Base-by-base conservation (phyloP, 1,140 invertebrate genomes). In the Bombus picipes region DNA sequence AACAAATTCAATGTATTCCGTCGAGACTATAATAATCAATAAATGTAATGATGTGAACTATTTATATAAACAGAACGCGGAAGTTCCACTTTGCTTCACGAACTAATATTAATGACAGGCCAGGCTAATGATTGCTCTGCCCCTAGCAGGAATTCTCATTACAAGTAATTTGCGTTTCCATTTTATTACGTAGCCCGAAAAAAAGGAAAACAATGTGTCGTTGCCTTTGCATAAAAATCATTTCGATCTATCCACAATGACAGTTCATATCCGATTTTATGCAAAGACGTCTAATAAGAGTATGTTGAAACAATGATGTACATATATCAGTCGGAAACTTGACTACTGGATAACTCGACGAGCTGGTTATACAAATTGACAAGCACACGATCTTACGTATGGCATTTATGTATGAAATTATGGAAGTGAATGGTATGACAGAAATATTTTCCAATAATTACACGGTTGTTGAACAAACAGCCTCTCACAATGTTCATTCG, bases 21-120 rank as follows among this genome's bases (percentile, higher is more conserved):
- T 15, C 41, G 32, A 18, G 57, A 65, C 57, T 43, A 59, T 43
- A 65, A 81, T 70, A 74, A 85, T 85, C 79, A 70, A 85, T 81
- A 75, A 81, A 66, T 59, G 62, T 75, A 81, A 81, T 43, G 71
- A 71, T 47, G 68, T 22, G 70, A 81, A 75, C 79, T 81, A 85
- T 81, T 85, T 75, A 81, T 85, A 62, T 47, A 80, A 80, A 80
- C 34, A 53, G 77, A 80, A 85, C 53, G 57, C 78, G 84, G 84
- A 85, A 85, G 71, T 81, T 25, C 28, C 74, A 34, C 25, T 81
- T 81, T 68, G 59, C 78, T 81, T 81, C 59, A 6, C 43, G n/a
- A 37, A 32, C 47, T 81, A 85, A 85, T 85, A 81, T 85, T 85
- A 85, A 85, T 43, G 78, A 75, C 59, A 75, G 18, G 5, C 39